phyloP scores from a whole-genome alignment of 2,797 vertebrate genomes.

The Takifugu ocellatus region DNA sequence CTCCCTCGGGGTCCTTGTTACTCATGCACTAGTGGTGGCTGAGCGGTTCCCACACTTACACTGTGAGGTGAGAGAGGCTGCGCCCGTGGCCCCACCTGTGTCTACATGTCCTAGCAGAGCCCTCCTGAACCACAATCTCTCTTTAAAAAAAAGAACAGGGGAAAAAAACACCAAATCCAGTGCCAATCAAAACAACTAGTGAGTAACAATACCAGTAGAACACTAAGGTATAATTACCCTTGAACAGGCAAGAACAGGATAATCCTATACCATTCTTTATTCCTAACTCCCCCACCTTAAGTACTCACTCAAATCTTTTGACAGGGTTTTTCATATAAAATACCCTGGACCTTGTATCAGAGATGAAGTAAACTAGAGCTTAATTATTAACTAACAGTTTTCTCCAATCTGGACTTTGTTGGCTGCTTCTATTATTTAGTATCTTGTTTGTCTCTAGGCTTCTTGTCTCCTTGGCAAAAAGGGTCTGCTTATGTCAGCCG shows the following conservation, averaged over 20 bases:
- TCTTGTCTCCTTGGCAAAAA: constrained; percentile 43
- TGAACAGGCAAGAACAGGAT: constrained; percentile 51
- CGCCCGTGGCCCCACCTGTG: constrained; percentile 75
- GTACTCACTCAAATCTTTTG: constrained; percentile 2
- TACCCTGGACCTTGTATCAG: not conserved
- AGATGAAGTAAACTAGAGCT: constrained; percentile 2
- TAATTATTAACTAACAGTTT: not conserved
- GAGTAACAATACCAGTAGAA: constrained; percentile 46
- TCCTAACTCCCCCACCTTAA: constrained; percentile 1
- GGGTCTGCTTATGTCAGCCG: constrained; percentile 44
- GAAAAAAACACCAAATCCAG: constrained; percentile 54
- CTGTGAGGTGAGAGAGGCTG: constrained; percentile 72
- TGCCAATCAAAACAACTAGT: constrained; percentile 62
- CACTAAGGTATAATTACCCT: constrained; percentile 66
- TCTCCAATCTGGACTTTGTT: not conserved
- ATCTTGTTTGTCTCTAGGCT: constrained; percentile 12
- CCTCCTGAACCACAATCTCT: constrained; percentile 59
- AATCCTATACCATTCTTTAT: constrained; percentile 40
- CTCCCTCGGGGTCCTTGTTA: constrained; percentile 76
- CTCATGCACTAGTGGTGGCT: constrained; percentile 75
- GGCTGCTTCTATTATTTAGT: constrained; percentile 11
- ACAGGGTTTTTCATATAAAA: constrained; percentile 5
- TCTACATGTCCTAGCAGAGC: constrained; percentile 72
- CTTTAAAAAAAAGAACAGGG: constrained; percentile 53
- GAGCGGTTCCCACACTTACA: constrained; percentile 79